Percentiles rank a stretch among this genome's conserved stretches.
Evolutionary conservation across 2,888 invertebrate species (phyloP).

Genomic region (Troilus luridus): DNA sequence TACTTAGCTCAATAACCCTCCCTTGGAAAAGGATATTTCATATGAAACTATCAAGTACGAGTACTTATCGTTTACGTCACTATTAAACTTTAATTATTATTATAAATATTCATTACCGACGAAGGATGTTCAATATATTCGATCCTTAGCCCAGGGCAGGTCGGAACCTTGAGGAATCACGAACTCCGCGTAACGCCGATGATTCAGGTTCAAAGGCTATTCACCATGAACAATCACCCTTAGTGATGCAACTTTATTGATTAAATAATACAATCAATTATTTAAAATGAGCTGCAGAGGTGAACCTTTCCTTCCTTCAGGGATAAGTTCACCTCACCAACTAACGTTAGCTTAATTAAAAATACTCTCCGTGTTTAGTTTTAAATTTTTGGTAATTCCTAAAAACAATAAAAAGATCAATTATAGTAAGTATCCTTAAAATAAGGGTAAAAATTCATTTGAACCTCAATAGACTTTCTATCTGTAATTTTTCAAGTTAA

Average conservation of each 20-base stretch:
- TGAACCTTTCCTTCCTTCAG: not conserved
- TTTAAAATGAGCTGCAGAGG: not conserved
- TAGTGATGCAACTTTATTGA: conserved; percentile 42
- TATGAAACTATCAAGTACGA: not conserved
- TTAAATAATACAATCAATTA: not conserved
- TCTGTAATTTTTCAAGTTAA: too few species aligned
- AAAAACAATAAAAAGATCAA: too few species aligned
- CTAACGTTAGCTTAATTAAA: too few species aligned
- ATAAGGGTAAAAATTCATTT: too few species aligned
- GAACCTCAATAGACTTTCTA: too few species aligned
- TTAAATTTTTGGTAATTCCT: too few species aligned
- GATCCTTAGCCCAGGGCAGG: not conserved
- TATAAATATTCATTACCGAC: not conserved
- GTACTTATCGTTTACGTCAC: not conserved
- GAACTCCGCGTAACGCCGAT: not conserved
- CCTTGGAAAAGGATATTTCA: too few species aligned
- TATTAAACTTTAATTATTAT: not conserved
- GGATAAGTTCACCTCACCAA: too few species aligned
- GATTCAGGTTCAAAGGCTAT: conserved; percentile 25
- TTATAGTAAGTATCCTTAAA: too few species aligned
- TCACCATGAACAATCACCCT: not conserved
- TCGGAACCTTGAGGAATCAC: not conserved
- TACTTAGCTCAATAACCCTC: too few species aligned
- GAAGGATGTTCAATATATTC: not conserved
- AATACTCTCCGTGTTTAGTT: too few species aligned